Percentiles rank a stretch among this genome's conserved stretches.
phyloP scores from a whole-genome alignment of 2,888 invertebrate species.

The Apamea monoglypha region DNA sequence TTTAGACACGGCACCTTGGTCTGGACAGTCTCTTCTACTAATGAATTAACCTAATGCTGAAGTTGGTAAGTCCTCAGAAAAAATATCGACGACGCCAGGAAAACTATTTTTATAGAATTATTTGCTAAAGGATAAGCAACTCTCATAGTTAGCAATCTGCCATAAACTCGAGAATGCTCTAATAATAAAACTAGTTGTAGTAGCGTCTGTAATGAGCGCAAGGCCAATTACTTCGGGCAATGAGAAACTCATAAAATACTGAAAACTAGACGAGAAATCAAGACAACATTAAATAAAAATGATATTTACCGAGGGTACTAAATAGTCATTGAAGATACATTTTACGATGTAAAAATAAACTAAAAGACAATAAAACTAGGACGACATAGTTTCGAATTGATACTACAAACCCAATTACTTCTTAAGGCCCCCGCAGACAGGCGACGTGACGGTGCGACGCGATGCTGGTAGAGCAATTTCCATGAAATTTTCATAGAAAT shows the following conservation, averaged over 20 bases:
- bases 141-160: not conserved
- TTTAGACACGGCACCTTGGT: not conserved
- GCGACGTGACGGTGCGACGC: not conserved
- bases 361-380: not conserved
- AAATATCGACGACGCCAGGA: not conserved
- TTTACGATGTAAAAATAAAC: not conserved
- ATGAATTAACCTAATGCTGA: not conserved
- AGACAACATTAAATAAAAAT: not conserved
- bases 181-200: not conserved
- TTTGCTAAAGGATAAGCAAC: not conserved
- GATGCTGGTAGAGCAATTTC: not conserved
- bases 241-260: not conserved
- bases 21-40: not conserved
- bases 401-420: not conserved
- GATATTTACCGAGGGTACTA: too few relatives aligned
- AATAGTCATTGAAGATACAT: not conserved
- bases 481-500: not conserved
- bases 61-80: not conserved
- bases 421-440: not conserved
- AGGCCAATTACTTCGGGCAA: not conserved
- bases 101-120: not conserved
- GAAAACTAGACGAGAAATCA: not conserved
- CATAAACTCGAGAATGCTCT: not conserved
- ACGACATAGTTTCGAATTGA: slow-evolving; percentile 1
- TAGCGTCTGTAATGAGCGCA: not conserved